Evolutionary conservation across 2,888 invertebrate species (phyloP), one percentile per base, ranked within the genome.

Genomic region (Adelphocoris suturalis): DNA sequence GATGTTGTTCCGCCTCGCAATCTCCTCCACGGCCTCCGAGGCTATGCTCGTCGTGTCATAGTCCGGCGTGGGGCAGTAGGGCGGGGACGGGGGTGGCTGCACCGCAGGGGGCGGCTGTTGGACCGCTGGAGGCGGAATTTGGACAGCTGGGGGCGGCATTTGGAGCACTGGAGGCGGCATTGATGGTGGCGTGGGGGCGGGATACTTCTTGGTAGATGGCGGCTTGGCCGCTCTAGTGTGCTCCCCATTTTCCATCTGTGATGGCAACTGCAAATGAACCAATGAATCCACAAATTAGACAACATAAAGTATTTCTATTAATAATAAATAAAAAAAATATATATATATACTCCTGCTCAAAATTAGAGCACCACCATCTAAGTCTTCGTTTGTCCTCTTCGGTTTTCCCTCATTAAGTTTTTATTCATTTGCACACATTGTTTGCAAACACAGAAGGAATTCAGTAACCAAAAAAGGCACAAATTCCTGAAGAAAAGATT

Each of bases 41-140:
- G 92, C 91, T 47, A 92, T 91, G 90, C 92, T 92, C 61, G 91
- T 90, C 12, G 94, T 94, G 91, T 95, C 95, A 92, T 95, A 95
- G 92, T 95, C 95, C 0, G 95, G 95, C 0, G 94, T 94, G 11
- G 95, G 95, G 90, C 94, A 94, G 37, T 94, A 93, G 12, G 95
- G 94, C 55, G 93, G 91, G 94, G 94, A 92, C 94, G 94, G 27
- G 94, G 94, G 80, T 94, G 94, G 12, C 94, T 94, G 78, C 94
- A 93, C 57, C 92, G 93, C 55, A n/a, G 86, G 84, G 13, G 57
- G 55, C 0, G 27, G 7, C n/a, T 52, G 52, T 52, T 52, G 52
- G n/a, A 57, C 57, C 16, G 94, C 16, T 94, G 94, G 68, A 94
- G 94, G 37, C 37, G 94, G 80, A 94, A 94, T 9, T 94, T 93